Evolutionary conservation across 2,113 vertebrate species (phyloP).

Genomic region (Pelobates fuscus): DNA sequence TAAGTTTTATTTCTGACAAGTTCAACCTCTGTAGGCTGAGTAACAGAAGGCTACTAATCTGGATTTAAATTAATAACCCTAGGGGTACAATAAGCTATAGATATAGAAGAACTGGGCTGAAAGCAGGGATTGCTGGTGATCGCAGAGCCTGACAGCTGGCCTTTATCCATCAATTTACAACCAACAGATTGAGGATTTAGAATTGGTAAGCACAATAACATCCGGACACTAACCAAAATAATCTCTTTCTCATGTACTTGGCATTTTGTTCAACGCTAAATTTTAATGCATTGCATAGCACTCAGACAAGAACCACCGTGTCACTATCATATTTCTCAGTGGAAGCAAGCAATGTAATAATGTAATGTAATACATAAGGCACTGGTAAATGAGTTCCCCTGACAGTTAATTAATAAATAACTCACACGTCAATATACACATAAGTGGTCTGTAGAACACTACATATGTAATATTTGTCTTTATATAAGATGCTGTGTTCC

Average conservation of each 20-base stretch:
- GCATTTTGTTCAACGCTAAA: slow-evolving; percentile 28
- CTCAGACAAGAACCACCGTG: slow-evolving; percentile 8
- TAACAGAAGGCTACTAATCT: slow-evolving; percentile 43
- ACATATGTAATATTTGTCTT: too few species aligned
- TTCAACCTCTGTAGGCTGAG: slow-evolving; percentile 22
- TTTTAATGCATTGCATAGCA: slow-evolving; percentile 31
- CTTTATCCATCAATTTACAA: slow-evolving; percentile 25
- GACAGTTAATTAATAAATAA: slow-evolving; percentile 1
- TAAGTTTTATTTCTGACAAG: slow-evolving; percentile 20
- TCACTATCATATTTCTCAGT: background rate
- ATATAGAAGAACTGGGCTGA: slow-evolving; percentile 27
- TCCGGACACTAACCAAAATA: slow-evolving; percentile 42
- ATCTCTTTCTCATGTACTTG: background rate
- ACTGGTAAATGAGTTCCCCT: slow-evolving; percentile 13
- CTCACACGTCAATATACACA: background rate
- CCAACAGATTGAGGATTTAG: slow-evolving; percentile 16
- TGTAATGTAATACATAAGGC: slow-evolving; percentile 21
- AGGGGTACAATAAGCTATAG: slow-evolving; percentile 13
- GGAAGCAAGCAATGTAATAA: slow-evolving; percentile 21
- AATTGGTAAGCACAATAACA: slow-evolving; percentile 41
- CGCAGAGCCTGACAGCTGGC: slow-evolving; percentile 34
- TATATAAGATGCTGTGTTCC: too few species aligned
- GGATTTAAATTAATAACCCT: slow-evolving; percentile 30
- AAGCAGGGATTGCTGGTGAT: slow-evolving; percentile 26
- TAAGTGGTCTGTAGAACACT: slow-evolving; percentile 3